Evolutionary conservation across 2,797 vertebrate species (phyloP).

Genomic region (Heteromormyrus szaboi): DNA sequence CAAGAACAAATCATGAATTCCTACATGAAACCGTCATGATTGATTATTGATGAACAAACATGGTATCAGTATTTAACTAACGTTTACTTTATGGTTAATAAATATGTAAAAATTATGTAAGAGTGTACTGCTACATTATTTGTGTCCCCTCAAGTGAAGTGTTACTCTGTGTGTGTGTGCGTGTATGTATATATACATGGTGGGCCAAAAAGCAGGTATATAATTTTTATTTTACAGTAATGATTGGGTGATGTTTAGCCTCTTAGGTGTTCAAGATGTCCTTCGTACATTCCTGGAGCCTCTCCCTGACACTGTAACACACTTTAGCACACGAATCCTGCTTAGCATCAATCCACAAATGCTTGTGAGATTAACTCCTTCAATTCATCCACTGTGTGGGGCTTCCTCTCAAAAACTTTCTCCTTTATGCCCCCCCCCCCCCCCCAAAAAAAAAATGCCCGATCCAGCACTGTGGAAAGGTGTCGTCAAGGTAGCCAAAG

Average conservation of each 20-base stretch:
- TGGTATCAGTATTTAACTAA: not conserved
- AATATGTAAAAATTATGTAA: not conserved
- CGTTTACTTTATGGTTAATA: not conserved
- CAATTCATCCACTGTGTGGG: not conserved
- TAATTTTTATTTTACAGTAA: not conserved
- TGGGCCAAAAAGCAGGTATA: not conserved
- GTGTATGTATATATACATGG: not conserved
- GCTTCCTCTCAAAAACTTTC: not conserved
- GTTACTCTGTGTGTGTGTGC: not conserved
- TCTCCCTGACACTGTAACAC: not conserved
- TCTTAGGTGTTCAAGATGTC: not conserved
- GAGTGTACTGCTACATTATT: not conserved
- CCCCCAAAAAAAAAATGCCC: not conserved
- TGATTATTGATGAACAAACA: not conserved
- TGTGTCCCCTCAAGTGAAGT: not conserved
- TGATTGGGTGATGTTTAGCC: not conserved
- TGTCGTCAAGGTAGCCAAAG: not conserved
- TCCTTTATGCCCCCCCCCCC: too few species aligned
- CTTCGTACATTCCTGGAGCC: not conserved
- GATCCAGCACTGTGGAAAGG: not conserved
- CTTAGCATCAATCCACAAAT: not conserved
- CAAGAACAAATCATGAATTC: not conserved
- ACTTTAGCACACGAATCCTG: not conserved
- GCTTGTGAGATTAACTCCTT: not conserved
- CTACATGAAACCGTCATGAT: not conserved